phyloP scores from a whole-genome alignment of 2,113 vertebrate species.

The Epinephelus cyanopodus region DNA sequence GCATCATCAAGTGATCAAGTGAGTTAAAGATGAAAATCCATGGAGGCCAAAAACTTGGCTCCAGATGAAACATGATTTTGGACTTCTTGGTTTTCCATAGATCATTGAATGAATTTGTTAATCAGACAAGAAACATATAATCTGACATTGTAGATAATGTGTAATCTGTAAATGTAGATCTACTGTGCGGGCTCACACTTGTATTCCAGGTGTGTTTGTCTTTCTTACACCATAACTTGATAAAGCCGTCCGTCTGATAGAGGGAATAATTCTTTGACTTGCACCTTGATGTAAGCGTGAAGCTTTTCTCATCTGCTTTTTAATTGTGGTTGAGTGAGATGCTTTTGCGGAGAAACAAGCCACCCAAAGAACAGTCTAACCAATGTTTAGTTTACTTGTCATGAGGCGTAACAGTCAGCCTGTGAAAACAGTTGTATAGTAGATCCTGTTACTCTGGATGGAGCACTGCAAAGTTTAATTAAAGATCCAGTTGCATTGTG shows the following conservation, averaged over 20 bases:
- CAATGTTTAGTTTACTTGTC: neutral
- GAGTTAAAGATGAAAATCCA: neutral
- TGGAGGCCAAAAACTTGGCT: neutral
- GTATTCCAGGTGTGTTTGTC: neutral
- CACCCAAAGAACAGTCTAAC: neutral
- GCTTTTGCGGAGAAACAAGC: slow-evolving; percentile 26
- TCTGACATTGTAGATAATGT: neutral
- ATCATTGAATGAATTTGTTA: neutral
- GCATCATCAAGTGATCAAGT: neutral
- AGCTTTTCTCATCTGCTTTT: neutral
- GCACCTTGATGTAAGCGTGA: neutral
- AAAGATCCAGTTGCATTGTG: neutral
- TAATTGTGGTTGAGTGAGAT: slow-evolving; percentile 27
- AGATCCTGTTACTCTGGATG: neutral
- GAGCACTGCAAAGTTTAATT: neutral
- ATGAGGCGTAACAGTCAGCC: neutral
- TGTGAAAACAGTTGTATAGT: slow-evolving; percentile 1
- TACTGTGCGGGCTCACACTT: neutral
- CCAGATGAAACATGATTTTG: neutral
- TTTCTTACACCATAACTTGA: neutral
- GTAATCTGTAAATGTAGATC: no score
- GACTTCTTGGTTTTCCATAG: neutral
- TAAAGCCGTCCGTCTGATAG: no score
- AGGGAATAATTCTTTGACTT: neutral
- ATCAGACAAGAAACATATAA: neutral